Evolutionary conservation across 1,140 invertebrate genomes (phyloP).

Genomic region (Choristoneura fumiferana): DNA sequence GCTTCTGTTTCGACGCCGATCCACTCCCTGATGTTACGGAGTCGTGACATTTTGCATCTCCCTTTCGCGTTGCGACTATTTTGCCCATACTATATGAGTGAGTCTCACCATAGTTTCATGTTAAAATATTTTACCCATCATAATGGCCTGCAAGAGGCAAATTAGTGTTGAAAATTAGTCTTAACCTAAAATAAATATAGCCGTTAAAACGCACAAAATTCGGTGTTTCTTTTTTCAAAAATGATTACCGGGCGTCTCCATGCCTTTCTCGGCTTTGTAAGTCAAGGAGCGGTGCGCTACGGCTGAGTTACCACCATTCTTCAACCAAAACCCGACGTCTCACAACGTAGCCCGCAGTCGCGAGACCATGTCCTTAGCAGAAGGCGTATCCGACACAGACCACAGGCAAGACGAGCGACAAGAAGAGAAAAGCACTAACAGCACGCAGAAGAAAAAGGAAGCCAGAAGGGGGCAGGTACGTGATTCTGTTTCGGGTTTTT

Average conservation of each 20-base stretch:
- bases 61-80: too few species aligned
- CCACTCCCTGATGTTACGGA: too few species aligned
- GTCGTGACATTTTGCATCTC: too few species aligned
- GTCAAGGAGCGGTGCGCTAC: constrained; percentile 54
- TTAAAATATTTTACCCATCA: too few species aligned
- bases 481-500: neutral
- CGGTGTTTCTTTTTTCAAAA: too few species aligned
- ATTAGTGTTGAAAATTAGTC: neutral
- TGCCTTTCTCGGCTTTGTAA: constrained; percentile 17
- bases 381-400: constrained; percentile 65
- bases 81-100: too few species aligned
- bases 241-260: constrained; percentile 51
- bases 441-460: constrained; percentile 37
- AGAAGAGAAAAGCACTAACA: constrained; percentile 27
- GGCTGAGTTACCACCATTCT: constrained; percentile 41
- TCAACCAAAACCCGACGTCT: constrained; percentile 45
- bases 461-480: constrained; percentile 43
- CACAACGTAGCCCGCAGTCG: constrained; percentile 42
- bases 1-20: too few species aligned
- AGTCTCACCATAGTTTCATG: too few species aligned
- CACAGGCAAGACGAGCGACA: constrained; percentile 41
- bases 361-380: constrained; percentile 68
- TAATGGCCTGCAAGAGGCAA: too few species aligned
- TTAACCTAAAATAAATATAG: too few species aligned
- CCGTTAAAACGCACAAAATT: too few species aligned